Conservation (phyloP, 37 sponge, comb jelly and placozoan genomes). For the Dysidea cf. avara region DNA sequence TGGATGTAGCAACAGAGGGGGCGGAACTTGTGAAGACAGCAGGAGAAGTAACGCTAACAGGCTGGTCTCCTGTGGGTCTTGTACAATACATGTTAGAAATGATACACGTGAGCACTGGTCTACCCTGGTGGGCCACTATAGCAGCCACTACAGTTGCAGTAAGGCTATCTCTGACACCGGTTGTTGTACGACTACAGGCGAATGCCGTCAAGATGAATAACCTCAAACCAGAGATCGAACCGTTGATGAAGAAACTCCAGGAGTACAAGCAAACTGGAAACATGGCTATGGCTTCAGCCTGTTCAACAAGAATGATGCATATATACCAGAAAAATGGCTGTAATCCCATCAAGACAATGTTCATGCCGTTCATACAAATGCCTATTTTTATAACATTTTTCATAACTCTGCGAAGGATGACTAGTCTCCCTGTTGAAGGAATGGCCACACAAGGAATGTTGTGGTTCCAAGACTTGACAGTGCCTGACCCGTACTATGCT, state of each 20-base stretch:
- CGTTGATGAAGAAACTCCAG: conserved; percentile 39
- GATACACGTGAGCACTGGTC: conserved; percentile 47
- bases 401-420: conserved; percentile 71
- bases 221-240: conserved; percentile 45
- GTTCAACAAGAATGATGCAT: conserved; percentile 16
- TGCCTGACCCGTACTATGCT: conserved; percentile 77
- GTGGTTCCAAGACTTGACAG: conserved; percentile 82
- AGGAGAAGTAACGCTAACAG: conserved; percentile 57
- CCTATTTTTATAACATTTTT: conserved; percentile 83
- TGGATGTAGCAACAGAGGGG: no score
- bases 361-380: conserved; percentile 57
- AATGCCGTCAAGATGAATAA: conserved; percentile 67
- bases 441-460: conserved; percentile 75
- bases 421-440: conserved; percentile 54
- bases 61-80: conserved; percentile 80
- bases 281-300: conserved; percentile 21
- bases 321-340: conserved; percentile 57
- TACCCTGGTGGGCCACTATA: conserved; percentile 94
- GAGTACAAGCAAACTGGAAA: conserved; percentile 44
- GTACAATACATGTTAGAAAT: conserved; percentile 65
- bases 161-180: conserved; percentile 54
- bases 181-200: conserved; percentile 38
- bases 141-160: conserved; percentile 39
- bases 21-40: no score
- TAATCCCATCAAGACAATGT: conserved; percentile 69